These are phyloP conservation scores for Catagonus wagneri DNA, from an alignment of 2,113 vertebrate genomes.

Conservation along the genomic window DNA sequence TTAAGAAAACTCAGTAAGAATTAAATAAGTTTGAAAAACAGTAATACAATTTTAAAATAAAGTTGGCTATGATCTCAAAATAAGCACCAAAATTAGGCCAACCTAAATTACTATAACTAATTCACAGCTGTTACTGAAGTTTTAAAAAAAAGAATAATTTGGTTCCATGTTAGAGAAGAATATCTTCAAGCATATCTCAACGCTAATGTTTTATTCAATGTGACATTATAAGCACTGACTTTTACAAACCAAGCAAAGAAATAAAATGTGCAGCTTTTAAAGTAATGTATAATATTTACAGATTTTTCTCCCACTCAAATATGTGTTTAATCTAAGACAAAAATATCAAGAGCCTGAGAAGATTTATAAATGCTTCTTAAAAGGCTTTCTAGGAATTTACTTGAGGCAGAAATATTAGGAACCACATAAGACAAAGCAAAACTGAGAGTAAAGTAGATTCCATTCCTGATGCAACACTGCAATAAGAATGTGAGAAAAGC, in stretches of 20 bases:
- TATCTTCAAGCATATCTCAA: constrained; percentile 31
- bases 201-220: constrained; percentile 59
- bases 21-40: background rate
- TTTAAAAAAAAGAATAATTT: constrained; percentile 1
- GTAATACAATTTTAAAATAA: background rate
- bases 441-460: background rate
- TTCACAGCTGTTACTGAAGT: background rate
- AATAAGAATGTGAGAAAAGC: background rate
- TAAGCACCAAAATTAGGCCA: constrained; percentile 10
- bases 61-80: background rate
- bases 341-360: background rate
- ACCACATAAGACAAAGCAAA: constrained; percentile 30
- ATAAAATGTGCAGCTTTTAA: constrained; percentile 45
- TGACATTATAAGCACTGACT: constrained; percentile 50
- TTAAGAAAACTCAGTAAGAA: constrained; percentile 44
- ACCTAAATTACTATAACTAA: constrained; percentile 28
- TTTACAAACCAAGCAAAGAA: constrained; percentile 49
- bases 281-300: constrained; percentile 47
- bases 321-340: constrained; percentile 27
- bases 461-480: background rate
- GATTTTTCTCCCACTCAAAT: constrained; percentile 37
- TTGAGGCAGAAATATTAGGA: background rate
- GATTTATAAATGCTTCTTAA: constrained; percentile 36
- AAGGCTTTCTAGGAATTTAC: constrained; percentile 44
- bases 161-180: constrained; percentile 3